A percentile compares a stretch with the other conserved stretches of the same genome.
These are phyloP conservation scores for Blastobasis lacticolella DNA, from an alignment of 2,888 invertebrate species.

Conservation along the genomic window DNA sequence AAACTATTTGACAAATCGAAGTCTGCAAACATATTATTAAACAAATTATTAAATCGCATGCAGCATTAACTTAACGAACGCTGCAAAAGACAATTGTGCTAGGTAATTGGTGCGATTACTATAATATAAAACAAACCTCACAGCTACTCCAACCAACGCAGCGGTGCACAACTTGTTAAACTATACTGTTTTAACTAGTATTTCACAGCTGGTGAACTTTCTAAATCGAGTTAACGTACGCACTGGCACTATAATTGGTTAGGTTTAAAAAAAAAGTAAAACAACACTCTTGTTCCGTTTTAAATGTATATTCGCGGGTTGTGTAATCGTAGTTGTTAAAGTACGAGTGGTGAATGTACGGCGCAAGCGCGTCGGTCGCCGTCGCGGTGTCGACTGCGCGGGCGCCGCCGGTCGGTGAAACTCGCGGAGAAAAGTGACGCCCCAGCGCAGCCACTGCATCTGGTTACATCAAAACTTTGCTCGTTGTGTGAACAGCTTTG, in stretches of 20 bases:
- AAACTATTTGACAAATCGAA: no score
- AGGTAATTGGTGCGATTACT: background rate
- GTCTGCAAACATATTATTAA: no score
- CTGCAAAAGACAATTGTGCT: background rate
- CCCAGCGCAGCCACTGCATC: constrained; percentile 31
- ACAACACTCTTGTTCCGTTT: background rate
- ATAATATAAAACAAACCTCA: constrained; percentile 43
- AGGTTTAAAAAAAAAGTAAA: background rate
- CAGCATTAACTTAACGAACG: no score
- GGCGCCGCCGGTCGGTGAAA: constrained; percentile 47
- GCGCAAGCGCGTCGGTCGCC: constrained; percentile 42
- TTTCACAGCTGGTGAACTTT: constrained; percentile 28
- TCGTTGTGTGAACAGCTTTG: no score
- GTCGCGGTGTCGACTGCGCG: constrained; percentile 46
- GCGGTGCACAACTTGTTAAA: constrained; percentile 32
- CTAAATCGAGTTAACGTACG: constrained; percentile 19
- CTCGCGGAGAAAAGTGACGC: constrained; percentile 61
- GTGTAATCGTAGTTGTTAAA: no score
- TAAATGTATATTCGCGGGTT: constrained; percentile 9
- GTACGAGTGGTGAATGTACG: background rate
- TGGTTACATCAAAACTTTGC: constrained; percentile 50
- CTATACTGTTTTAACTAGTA: constrained; percentile 16
- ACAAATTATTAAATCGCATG: no score
- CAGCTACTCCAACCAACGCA: constrained; percentile 41
- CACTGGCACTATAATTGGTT: constrained; percentile 1